phyloP scores from a whole-genome alignment of 2,113 vertebrate species.

The Ciconia boyciana region DNA sequence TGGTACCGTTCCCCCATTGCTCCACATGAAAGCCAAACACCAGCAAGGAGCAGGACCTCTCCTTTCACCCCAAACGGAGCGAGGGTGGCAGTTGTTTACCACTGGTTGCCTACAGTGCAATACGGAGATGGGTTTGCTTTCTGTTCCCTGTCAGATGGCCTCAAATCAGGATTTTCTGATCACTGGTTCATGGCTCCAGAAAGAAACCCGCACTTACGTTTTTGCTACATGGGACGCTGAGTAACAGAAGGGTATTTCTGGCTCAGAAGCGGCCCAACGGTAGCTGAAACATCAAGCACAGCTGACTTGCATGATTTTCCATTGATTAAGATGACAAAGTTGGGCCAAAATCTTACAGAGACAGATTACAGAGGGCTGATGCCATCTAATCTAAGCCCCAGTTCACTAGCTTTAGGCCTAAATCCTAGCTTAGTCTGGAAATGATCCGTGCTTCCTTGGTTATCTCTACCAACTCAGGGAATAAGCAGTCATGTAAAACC shows the following conservation, averaged over 20 bases:
- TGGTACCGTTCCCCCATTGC: neutral
- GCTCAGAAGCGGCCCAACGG: neutral
- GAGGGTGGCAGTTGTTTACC: neutral
- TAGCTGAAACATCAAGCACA: conserved; percentile 25
- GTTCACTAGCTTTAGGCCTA: conserved; percentile 43
- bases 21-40: neutral
- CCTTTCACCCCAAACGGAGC: rapidly evolving
- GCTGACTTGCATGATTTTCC: conserved; percentile 54
- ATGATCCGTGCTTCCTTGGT: conserved; percentile 10
- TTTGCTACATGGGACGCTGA: neutral
- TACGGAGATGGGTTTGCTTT: neutral
- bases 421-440: conserved; percentile 47
- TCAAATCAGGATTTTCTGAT: neutral
- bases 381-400: conserved; percentile 49
- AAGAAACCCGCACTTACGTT: neutral
- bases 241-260: conserved; percentile 44
- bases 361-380: conserved; percentile 38
- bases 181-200: neutral
- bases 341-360: conserved; percentile 35
- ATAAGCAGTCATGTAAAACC: conserved; percentile 38
- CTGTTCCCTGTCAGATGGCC: neutral
- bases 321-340: conserved; percentile 59
- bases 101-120: neutral
- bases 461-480: conserved; percentile 34
- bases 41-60: neutral